A percentile compares a stretch with the other conserved stretches of the same genome.
Conservation (phyloP, 2,888 invertebrate genomes). For the Conchocele bisecta region DNA sequence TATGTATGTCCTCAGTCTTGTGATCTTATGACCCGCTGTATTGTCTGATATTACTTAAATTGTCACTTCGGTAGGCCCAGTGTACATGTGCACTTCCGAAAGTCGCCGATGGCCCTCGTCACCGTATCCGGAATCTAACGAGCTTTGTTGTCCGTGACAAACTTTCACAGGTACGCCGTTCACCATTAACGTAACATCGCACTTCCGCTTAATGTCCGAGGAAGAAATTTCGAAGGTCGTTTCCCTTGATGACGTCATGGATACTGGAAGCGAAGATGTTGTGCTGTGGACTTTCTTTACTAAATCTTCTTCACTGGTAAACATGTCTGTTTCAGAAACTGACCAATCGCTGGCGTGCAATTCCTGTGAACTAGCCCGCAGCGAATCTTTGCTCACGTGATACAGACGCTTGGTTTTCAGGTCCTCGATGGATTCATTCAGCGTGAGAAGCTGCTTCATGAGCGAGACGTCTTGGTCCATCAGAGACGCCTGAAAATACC, state of each 20-base stretch:
- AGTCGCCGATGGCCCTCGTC: constrained; percentile 49
- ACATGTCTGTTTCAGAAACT: constrained; percentile 73
- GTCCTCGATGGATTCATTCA: constrained; percentile 80
- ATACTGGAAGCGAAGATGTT: constrained; percentile 43
- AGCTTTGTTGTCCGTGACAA: constrained; percentile 58
- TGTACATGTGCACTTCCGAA: constrained; percentile 23
- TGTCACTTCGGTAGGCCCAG: constrained; percentile 50
- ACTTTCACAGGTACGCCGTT: constrained; percentile 47
- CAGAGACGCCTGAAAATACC: constrained; percentile 73
- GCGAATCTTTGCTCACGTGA: constrained; percentile 64
- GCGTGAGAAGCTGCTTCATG: constrained; percentile 78
- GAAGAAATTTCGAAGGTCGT: constrained; percentile 12
- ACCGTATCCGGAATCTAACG: constrained; percentile 65
- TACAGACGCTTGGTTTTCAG: constrained; percentile 70
- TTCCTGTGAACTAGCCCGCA: constrained; percentile 66
- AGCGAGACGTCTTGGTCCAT: constrained; percentile 79
- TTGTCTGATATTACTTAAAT: no score
- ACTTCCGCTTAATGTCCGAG: constrained; percentile 17
- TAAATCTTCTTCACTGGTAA: constrained; percentile 61
- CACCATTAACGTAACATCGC: constrained; percentile 58
- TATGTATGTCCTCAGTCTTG: no score
- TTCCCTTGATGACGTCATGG: constrained; percentile 23
- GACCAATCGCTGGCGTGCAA: constrained; percentile 67
- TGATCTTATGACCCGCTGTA: no score
- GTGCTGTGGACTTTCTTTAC: constrained; percentile 27